Conservation (phyloP, 2,888 invertebrate species). For the Hydraecia micacea region DNA sequence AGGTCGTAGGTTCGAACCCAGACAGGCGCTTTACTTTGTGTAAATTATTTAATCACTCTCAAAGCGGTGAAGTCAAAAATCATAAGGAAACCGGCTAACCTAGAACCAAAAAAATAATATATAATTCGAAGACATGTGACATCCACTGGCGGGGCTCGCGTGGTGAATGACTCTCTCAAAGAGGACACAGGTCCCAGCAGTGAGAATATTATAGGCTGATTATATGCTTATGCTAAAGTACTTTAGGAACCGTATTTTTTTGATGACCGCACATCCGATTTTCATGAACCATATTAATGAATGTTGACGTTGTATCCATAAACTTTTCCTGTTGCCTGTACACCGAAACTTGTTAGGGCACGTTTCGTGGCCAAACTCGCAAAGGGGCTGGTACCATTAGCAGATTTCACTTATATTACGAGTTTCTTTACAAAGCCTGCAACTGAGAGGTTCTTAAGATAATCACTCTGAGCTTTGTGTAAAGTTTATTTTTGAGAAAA, state of each 20-base stretch:
- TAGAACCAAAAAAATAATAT: no score
- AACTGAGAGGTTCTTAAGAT: slow-evolving; percentile 68
- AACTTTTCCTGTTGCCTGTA: slow-evolving; percentile 27
- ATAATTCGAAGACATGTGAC: no score
- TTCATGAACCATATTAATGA: background rate
- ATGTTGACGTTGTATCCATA: background rate
- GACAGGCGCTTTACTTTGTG: no score
- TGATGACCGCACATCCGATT: background rate
- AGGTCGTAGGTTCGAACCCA: no score
- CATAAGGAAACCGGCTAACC: no score
- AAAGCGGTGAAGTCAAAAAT: no score
- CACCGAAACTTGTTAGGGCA: slow-evolving; percentile 22
- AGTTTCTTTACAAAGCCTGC: slow-evolving; percentile 66
- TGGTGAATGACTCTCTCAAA: no score
- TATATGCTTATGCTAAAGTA: background rate
- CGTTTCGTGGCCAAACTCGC: slow-evolving; percentile 55
- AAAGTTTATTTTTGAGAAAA: slow-evolving; percentile 64
- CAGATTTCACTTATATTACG: slow-evolving; percentile 66
- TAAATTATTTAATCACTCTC: no score
- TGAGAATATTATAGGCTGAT: no score
- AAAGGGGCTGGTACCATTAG: slow-evolving; percentile 61
- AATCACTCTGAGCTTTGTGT: slow-evolving; percentile 65
- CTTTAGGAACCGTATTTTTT: background rate
- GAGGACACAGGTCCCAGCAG: no score
- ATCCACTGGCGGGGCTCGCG: no score